Evolutionary conservation across 1,140 invertebrate species (phyloP).

Genomic region (Pomacea maculata): DNA sequence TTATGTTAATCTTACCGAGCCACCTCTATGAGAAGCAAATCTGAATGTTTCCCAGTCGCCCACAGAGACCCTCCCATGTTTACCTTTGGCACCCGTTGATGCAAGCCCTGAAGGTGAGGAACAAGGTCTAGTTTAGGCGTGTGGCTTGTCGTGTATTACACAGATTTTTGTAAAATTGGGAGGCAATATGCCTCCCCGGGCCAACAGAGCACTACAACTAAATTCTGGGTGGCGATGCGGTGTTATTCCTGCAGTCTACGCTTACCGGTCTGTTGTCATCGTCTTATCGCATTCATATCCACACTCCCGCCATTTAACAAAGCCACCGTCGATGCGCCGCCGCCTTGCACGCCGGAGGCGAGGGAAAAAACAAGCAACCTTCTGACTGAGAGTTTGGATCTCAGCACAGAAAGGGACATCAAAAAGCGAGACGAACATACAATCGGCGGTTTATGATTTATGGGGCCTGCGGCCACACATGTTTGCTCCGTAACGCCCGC

Average conservation of each 20-base stretch:
- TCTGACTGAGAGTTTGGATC: background rate
- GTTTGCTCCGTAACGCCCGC: too few relatives aligned
- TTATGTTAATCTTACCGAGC: too few relatives aligned
- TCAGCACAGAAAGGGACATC: background rate
- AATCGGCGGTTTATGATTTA: background rate
- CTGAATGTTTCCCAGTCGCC: too few relatives aligned
- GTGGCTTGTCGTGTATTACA: background rate
- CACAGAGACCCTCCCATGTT: too few relatives aligned
- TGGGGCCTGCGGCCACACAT: too few relatives aligned
- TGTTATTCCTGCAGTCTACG: background rate
- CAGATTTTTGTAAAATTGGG: background rate
- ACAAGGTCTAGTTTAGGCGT: background rate
- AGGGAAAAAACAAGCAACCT: background rate
- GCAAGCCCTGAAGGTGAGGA: too few relatives aligned
- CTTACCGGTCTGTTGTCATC: constrained; percentile 4
- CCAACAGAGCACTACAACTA: too few relatives aligned
- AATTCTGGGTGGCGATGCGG: background rate
- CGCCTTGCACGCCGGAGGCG: background rate
- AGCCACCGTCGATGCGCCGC: background rate
- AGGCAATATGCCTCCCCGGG: constrained; percentile 11
- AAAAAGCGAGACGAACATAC: background rate
- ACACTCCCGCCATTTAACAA: background rate
- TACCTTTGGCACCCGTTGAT: too few relatives aligned
- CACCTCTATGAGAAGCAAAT: too few relatives aligned
- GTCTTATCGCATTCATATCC: constrained; percentile 3